phyloP scores from a whole-genome alignment of 1,140 invertebrate genomes.

The Calephelis nemesis region DNA sequence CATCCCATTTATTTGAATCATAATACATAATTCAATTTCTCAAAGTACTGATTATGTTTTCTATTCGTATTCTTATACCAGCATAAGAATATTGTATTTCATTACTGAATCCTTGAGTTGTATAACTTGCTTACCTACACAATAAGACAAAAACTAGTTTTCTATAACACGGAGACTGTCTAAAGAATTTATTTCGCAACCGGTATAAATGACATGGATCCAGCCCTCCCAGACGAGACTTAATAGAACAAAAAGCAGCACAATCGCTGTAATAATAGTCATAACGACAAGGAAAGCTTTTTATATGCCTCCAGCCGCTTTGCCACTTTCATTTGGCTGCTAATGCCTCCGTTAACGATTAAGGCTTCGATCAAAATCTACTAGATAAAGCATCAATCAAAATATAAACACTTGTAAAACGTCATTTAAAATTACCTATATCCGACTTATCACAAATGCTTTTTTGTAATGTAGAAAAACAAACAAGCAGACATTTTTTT shows the following conservation, averaged over 20 bases:
- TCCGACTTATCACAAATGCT: too few relatives aligned
- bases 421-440: background rate
- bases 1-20: too few relatives aligned
- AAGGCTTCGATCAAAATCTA: background rate
- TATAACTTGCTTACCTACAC: too few relatives aligned
- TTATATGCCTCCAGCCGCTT: constrained; percentile 19
- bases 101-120: too few relatives aligned
- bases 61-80: too few relatives aligned
- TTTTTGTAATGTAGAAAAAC: too few relatives aligned
- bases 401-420: background rate
- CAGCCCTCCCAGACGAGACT: constrained; percentile 17
- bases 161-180: constrained; percentile 2
- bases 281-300: constrained; percentile 19
- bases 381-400: background rate
- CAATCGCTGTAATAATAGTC: constrained; percentile 19
- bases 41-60: too few relatives aligned
- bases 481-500: too few relatives aligned
- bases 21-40: too few relatives aligned
- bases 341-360: constrained; percentile 18
- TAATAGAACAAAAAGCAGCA: constrained; percentile 18
- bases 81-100: too few relatives aligned
- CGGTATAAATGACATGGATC: constrained; percentile 14
- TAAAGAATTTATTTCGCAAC: constrained; percentile 16
- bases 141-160: background rate
- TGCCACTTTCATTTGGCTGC: constrained; percentile 18